Evolutionary conservation across 2,888 invertebrate species (phyloP).

Genomic region (Cecidostiba fungosa): DNA sequence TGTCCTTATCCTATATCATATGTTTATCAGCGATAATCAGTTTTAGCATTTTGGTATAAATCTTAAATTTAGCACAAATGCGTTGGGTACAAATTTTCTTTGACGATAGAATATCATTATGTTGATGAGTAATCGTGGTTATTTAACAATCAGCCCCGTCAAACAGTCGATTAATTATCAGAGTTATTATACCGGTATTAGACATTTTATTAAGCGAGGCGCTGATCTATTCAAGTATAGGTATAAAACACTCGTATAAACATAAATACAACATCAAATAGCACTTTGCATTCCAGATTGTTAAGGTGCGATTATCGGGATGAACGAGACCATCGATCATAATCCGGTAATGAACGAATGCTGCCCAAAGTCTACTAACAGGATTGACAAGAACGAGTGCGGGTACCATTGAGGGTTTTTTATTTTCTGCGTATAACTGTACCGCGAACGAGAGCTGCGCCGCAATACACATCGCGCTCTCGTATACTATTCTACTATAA

Average conservation of each 20-base stretch:
- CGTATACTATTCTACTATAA: neutral
- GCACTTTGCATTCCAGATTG: neutral
- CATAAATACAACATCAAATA: neutral
- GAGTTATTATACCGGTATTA: no score
- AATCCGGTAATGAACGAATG: conserved; percentile 11
- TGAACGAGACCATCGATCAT: neutral
- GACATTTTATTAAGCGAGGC: no score
- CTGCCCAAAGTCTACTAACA: neutral
- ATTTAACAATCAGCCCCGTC: no score
- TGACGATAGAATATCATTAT: no score
- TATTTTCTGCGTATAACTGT: neutral
- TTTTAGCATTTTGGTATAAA: no score
- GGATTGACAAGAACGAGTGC: conserved; percentile 9
- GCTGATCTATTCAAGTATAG: no score
- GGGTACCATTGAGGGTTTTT: neutral
- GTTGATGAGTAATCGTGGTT: no score
- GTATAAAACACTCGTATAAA: neutral
- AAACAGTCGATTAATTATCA: no score
- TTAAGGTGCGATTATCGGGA: neutral
- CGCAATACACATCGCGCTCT: neutral
- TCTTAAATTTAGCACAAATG: no score
- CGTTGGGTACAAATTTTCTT: no score
- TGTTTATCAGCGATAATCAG: neutral
- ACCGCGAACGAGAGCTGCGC: neutral
- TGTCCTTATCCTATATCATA: neutral